Evolutionary conservation across 2,797 vertebrate genomes (phyloP).

Genomic region (Gambelia wislizenii): DNA sequence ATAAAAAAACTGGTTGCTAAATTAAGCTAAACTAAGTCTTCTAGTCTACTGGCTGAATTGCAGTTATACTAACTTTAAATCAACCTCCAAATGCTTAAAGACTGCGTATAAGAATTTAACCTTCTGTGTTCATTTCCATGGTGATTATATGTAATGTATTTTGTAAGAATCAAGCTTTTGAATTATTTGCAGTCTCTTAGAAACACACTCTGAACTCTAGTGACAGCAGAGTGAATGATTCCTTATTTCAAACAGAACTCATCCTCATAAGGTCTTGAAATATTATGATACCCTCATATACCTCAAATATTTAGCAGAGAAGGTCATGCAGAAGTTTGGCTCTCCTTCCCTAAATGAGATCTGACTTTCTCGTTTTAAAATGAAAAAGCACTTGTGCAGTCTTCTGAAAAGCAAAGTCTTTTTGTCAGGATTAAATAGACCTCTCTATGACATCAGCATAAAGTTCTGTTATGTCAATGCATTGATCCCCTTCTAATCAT

Average conservation of each 20-base stretch:
- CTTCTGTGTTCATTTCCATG: background rate
- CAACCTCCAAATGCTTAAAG: accelerated
- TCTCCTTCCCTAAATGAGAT: slow-evolving; percentile 41
- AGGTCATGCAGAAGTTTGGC: slow-evolving; percentile 17
- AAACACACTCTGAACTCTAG: slow-evolving; percentile 40
- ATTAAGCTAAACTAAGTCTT: slow-evolving; percentile 30
- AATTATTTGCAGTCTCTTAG: slow-evolving; percentile 16
- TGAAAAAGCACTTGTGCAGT: slow-evolving; percentile 49
- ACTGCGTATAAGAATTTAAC: background rate
- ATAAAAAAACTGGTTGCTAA: slow-evolving; percentile 11
- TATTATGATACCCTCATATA: background rate
- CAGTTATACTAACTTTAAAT: background rate
- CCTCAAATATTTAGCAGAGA: slow-evolving; percentile 19
- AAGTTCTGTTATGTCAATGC: slow-evolving; percentile 60
- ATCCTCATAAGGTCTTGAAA: slow-evolving; percentile 31
- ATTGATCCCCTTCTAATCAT: slow-evolving; percentile 51
- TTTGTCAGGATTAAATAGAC: slow-evolving; percentile 52
- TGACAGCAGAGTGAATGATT: slow-evolving; percentile 28
- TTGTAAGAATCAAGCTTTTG: slow-evolving; percentile 8
- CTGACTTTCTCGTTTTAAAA: slow-evolving; percentile 57
- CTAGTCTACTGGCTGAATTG: slow-evolving; percentile 15
- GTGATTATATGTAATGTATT: slow-evolving; percentile 23
- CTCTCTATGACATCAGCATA: slow-evolving; percentile 53
- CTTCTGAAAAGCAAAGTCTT: slow-evolving; percentile 62
- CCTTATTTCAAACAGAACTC: slow-evolving; percentile 48